Conservation (phyloP, 2,113 vertebrate species). For the Nannobrachium achirus region DNA sequence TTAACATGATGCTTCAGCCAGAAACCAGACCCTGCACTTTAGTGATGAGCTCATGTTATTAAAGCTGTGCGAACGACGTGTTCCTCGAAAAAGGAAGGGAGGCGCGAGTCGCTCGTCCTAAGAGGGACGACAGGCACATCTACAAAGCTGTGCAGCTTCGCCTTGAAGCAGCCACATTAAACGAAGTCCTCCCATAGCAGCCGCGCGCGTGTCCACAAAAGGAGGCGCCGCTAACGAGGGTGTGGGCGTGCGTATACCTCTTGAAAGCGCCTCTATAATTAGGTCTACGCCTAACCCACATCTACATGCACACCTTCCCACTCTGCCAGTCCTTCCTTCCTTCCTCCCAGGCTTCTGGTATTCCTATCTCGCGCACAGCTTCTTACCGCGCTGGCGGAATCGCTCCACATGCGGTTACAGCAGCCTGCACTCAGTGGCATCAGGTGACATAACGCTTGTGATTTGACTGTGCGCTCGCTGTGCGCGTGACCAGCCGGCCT, state of each 20-base stretch:
- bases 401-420: too few species aligned
- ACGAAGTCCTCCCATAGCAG: constrained; percentile 48
- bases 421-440: too few species aligned
- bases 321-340: neutral
- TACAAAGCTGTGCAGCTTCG: constrained; percentile 54
- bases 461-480: too few species aligned
- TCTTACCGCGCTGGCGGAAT: too few species aligned
- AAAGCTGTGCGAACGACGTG: constrained; percentile 25
- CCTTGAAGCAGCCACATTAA: constrained; percentile 54
- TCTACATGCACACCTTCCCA: constrained; percentile 28
- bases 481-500: too few species aligned
- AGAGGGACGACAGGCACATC: constrained; percentile 58
- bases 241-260: constrained; percentile 45
- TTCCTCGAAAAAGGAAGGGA: constrained; percentile 31
- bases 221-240: constrained; percentile 47
- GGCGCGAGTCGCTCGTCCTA: constrained; percentile 41
- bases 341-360: constrained; percentile 9
- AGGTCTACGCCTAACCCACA: constrained; percentile 24
- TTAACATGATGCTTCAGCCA: constrained; percentile 27
- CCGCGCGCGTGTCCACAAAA: constrained; percentile 27
- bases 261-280: constrained; percentile 42
- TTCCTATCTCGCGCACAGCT: constrained; percentile 9
- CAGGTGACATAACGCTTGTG: too few species aligned
- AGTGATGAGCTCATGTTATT: constrained; percentile 46
- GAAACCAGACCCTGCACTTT: neutral